These are phyloP conservation scores for Enteromius thamalakanensis DNA, from an alignment of 2,797 vertebrate species.

Conservation along the genomic window DNA sequence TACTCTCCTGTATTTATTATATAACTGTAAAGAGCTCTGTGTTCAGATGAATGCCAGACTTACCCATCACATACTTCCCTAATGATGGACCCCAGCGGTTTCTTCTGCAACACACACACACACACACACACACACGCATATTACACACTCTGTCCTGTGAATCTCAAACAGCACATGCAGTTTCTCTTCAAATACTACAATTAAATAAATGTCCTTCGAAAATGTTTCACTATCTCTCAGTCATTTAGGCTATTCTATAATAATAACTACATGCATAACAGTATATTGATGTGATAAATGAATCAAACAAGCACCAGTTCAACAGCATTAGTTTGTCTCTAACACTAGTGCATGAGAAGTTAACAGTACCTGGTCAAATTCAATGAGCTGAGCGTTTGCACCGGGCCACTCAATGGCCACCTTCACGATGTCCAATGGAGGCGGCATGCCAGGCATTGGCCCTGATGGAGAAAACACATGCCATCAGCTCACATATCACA, in stretches of 20 bases:
- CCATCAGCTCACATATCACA: not conserved
- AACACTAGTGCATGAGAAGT: not conserved
- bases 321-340: not conserved
- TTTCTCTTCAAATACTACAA: not conserved
- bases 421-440: slow-evolving; percentile 95
- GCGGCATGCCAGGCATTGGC: slow-evolving; percentile 76
- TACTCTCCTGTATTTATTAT: no score
- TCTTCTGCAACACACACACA: slow-evolving; percentile 83
- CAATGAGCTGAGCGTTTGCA: slow-evolving; percentile 95
- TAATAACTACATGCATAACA: no score
- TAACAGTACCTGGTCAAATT: slow-evolving; percentile 92
- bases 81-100: slow-evolving; percentile 92
- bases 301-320: not conserved
- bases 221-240: not conserved
- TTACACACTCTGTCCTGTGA: not conserved
- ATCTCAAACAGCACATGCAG: not conserved
- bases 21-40: no score
- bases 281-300: no score
- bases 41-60: slow-evolving; percentile 61
- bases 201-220: not conserved
- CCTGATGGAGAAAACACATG: not conserved
- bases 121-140: not conserved
- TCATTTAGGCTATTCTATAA: not conserved
- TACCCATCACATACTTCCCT: slow-evolving; percentile 98
- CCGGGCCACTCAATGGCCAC: slow-evolving; percentile 99